Percentiles rank a stretch among this genome's conserved stretches.
Conservation (phyloP, 1,140 invertebrate species). For the Trichonephila clavata region DNA sequence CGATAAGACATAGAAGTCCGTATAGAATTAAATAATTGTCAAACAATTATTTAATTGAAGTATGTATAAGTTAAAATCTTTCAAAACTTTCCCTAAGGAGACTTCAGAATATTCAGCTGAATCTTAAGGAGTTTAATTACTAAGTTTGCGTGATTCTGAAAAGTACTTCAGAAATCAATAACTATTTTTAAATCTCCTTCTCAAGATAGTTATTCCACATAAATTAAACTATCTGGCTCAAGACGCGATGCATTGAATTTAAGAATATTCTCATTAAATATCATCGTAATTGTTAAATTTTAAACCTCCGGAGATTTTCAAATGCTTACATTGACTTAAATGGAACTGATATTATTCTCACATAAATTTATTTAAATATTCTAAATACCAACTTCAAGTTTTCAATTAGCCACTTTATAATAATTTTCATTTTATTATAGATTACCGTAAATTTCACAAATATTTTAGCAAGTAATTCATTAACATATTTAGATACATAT, state of each 20-base stretch:
- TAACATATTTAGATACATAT: no score
- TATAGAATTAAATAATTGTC: no score
- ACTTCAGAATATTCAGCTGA: not conserved
- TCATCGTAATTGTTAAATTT: not conserved
- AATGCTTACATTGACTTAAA: not conserved
- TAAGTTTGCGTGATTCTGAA: not conserved
- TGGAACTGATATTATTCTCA: no score
- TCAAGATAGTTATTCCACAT: not conserved
- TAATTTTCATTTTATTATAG: no score
- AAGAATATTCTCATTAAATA: not conserved
- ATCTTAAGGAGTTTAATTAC: not conserved
- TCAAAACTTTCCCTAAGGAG: not conserved
- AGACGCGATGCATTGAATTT: not conserved
- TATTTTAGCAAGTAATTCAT: no score
- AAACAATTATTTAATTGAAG: no score
- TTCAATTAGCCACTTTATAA: no score
- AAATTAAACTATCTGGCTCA: not conserved
- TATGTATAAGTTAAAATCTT: not conserved
- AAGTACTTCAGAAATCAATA: slow-evolving; percentile 16
- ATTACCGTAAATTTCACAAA: no score
- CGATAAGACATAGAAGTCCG: no score
- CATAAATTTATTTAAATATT: no score
- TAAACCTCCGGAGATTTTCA: not conserved
- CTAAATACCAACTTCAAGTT: no score
- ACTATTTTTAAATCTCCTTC: not conserved